Evolutionary conservation across 2,888 invertebrate genomes (phyloP).

Genomic region (Dynastes tityus): DNA sequence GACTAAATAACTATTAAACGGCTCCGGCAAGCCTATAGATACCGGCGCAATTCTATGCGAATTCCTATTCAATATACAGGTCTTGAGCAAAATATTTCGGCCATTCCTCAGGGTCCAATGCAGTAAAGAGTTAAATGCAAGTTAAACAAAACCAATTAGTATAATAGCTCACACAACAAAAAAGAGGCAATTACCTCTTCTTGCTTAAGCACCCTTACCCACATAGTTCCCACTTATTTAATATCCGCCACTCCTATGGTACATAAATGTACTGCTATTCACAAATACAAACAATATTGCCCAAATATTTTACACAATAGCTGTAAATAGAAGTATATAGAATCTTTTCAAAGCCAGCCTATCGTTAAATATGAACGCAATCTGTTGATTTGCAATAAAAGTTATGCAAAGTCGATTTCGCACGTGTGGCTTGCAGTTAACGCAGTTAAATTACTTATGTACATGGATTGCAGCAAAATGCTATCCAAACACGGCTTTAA

Average conservation of each 20-base stretch:
- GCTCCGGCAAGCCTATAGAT: constrained; percentile 31
- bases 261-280: too few relatives aligned
- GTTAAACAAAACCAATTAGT: too few relatives aligned
- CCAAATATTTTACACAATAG: too few relatives aligned
- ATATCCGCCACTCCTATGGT: too few relatives aligned
- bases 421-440: not conserved
- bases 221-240: too few relatives aligned
- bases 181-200: too few relatives aligned
- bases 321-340: too few relatives aligned
- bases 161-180: too few relatives aligned
- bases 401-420: not conserved
- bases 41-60: constrained; percentile 36
- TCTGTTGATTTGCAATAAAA: not conserved
- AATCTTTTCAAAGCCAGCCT: too few relatives aligned
- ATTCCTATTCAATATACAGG: constrained; percentile 22
- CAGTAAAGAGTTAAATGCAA: too few relatives aligned
- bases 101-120: not conserved
- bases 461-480: not conserved
- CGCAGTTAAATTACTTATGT: not conserved
- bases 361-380: not conserved
- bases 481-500: not conserved
- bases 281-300: too few relatives aligned
- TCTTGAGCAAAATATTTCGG: constrained; percentile 4
- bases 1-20: constrained; percentile 54
- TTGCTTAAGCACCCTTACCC: too few relatives aligned